Percentiles rank a stretch among this genome's conserved stretches.
phyloP scores from a whole-genome alignment of 1,140 invertebrate species.

The Chelonus insularis region DNA sequence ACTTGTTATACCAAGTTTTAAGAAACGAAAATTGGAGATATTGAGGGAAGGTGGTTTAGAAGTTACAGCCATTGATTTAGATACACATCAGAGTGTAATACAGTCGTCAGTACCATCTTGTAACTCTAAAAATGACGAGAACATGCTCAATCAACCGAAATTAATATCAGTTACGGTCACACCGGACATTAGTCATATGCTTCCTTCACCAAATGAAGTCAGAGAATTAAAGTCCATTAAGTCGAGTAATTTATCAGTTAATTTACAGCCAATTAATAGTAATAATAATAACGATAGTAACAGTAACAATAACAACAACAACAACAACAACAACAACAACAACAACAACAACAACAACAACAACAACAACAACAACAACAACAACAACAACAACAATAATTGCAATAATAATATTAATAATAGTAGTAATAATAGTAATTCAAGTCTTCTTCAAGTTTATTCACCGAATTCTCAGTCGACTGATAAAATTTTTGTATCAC shows the following conservation, averaged over 20 bases:
- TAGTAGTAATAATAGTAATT: constrained; percentile 60
- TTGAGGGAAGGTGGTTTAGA: constrained; percentile 73
- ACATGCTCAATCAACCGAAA: constrained; percentile 41
- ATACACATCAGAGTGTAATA: constrained; percentile 45
- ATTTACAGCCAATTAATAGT: constrained; percentile 20
- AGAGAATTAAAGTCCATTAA: constrained; percentile 16
- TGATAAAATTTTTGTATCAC: constrained; percentile 7
- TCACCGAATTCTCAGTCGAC: constrained; percentile 28
- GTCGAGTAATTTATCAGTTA: constrained; percentile 26
- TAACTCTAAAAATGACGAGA: constrained; percentile 40
- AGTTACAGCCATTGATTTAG: constrained; percentile 66
- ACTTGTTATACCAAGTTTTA: constrained; percentile 60
- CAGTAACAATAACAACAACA: constrained; percentile 16
- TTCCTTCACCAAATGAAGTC: constrained; percentile 49
- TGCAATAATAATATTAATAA: constrained; percentile 46
- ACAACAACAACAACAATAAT: constrained; percentile 34
- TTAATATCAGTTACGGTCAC: constrained; percentile 62
- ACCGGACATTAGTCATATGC: constrained; percentile 59
- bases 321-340: constrained; percentile 35
- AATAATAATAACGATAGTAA: constrained; percentile 37
- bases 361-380: constrained; percentile 35
- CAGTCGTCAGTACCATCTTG: constrained; percentile 36
- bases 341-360: constrained; percentile 36
- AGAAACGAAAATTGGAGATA: constrained; percentile 74
- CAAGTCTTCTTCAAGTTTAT: constrained; percentile 61